phyloP scores from a whole-genome alignment of 2,888 invertebrate genomes.

The Sinelater perroti region DNA sequence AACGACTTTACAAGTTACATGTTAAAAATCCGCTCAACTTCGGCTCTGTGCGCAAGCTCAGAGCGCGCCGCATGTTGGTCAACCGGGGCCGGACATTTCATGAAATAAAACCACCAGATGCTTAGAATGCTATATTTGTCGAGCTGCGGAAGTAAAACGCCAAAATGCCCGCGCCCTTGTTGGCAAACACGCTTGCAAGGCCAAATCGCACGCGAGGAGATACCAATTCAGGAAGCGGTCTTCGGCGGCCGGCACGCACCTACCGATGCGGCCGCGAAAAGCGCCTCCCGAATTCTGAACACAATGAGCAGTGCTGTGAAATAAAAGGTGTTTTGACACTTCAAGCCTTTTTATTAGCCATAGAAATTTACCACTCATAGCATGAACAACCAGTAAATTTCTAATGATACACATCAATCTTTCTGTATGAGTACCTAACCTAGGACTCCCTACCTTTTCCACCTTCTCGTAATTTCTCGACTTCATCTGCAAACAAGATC shows the following conservation, averaged over 20 bases:
- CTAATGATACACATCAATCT: conserved; percentile 24
- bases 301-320: conserved; percentile 49
- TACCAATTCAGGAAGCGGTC: conserved; percentile 51
- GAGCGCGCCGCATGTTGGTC: conserved; percentile 44
- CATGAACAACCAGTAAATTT: conserved; percentile 33
- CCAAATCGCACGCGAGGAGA: conserved; percentile 13
- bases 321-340: conserved; percentile 46
- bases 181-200: conserved; percentile 48
- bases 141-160: conserved; percentile 42
- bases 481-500: conserved; percentile 95
- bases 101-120: conserved; percentile 45
- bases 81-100: conserved; percentile 47
- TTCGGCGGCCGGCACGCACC: conserved; percentile 28
- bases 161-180: conserved; percentile 44
- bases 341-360: conserved; percentile 30
- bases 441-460: conserved; percentile 86
- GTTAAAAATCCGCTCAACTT: conserved; percentile 47
- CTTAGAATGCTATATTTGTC: neutral
- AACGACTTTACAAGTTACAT: conserved; percentile 42
- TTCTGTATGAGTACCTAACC: conserved; percentile 17
- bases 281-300: conserved; percentile 60
- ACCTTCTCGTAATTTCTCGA: conserved; percentile 97
- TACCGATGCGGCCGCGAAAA: conserved; percentile 48
- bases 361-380: conserved; percentile 41
- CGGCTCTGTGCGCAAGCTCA: conserved; percentile 22